phyloP scores from a whole-genome alignment of 2,113 vertebrate species.

The Alexandromys fortis region DNA sequence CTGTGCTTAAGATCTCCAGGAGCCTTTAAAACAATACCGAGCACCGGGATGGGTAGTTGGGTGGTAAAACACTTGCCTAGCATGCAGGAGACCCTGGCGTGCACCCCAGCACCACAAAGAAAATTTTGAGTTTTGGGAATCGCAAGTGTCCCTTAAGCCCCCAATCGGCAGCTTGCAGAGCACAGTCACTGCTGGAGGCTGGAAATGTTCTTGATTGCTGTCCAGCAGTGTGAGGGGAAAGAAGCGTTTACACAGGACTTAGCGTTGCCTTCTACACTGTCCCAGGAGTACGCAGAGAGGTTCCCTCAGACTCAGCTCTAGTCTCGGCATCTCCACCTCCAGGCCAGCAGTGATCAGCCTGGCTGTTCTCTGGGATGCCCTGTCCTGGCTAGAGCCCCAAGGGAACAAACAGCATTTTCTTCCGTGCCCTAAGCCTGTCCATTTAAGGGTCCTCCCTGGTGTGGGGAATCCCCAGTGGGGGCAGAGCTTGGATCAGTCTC shows the following conservation, averaged over 20 bases:
- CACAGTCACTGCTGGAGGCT: neutral
- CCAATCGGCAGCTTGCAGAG: fast-evolving
- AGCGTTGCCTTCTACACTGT: neutral
- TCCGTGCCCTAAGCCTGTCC: neutral
- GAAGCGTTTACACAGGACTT: no score
- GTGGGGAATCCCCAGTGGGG: neutral
- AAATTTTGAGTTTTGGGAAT: neutral
- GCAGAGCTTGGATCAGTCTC: neutral
- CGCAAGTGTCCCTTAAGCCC: fast-evolving
- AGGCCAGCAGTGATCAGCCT: neutral
- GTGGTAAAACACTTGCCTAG: neutral
- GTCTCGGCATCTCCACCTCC: no score
- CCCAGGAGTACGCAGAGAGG: neutral
- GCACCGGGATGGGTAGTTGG: neutral
- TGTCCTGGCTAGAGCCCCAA: neutral
- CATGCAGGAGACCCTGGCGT: neutral
- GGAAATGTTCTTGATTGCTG: neutral
- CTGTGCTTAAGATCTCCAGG: neutral
- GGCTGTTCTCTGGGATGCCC: neutral
- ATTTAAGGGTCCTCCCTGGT: neutral
- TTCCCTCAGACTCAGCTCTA: neutral
- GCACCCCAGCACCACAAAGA: no score
- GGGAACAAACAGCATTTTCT: neutral
- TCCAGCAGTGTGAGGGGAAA: neutral
- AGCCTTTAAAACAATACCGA: neutral